phyloP scores from a whole-genome alignment of 2,797 vertebrate species.

The Odontamblyopus rebecca region DNA sequence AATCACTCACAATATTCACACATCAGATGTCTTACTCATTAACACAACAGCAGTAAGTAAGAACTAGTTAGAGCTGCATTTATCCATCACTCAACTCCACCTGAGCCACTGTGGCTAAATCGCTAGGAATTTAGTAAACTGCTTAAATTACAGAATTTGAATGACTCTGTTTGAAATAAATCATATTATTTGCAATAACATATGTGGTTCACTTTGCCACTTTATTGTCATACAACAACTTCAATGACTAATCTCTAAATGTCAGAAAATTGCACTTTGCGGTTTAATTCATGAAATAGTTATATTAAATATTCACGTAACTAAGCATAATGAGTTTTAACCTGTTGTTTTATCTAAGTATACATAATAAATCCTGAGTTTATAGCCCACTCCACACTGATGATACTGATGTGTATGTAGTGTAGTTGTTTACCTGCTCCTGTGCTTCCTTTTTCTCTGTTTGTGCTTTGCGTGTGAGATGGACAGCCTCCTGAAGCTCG shows the following conservation, averaged over 20 bases:
- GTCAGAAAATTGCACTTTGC: background rate
- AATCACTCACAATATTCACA: background rate
- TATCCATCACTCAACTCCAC: background rate
- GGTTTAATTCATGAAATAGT: background rate
- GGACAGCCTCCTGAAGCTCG: slow-evolving; percentile 55
- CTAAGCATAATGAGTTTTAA: background rate
- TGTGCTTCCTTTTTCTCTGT: slow-evolving; percentile 43
- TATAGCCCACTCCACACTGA: background rate
- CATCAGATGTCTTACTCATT: background rate
- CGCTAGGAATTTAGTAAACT: background rate
- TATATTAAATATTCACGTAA: background rate
- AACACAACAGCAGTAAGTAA: background rate
- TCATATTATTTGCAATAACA: background rate
- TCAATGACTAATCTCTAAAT: background rate
- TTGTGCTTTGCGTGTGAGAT: slow-evolving; percentile 56
- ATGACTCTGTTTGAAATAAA: background rate
- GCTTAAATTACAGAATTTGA: background rate
- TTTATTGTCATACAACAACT: background rate
- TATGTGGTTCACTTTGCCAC: background rate
- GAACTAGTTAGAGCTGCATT: background rate
- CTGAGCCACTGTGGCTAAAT: background rate
- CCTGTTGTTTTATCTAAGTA: background rate
- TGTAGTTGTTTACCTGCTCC: slow-evolving; percentile 62
- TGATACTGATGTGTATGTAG: slow-evolving; percentile 17
- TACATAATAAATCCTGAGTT: background rate